Conservation (phyloP, 2,888 invertebrate species). For the Bembecia ichneumoniformis region DNA sequence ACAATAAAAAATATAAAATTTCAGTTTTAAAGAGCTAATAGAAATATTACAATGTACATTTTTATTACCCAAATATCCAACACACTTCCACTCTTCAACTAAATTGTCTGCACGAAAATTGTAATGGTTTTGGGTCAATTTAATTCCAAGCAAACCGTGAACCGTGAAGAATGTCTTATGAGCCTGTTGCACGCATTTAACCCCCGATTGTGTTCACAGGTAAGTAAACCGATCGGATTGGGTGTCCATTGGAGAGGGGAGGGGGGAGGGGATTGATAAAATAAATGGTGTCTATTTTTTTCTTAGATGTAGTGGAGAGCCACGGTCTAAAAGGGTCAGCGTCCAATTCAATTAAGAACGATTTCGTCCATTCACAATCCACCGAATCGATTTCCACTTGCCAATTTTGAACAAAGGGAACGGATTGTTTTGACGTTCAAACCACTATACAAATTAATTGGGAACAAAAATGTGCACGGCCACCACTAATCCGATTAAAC, state of each 20-base stretch:
- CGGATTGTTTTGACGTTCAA: slow-evolving; percentile 10
- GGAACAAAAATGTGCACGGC: slow-evolving; percentile 7
- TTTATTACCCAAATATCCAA: too few relatives aligned
- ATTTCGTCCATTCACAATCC: slow-evolving; percentile 18
- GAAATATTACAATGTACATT: too few relatives aligned
- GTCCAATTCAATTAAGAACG: slow-evolving; percentile 30
- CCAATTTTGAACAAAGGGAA: slow-evolving; percentile 13
- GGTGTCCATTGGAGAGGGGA: neutral
- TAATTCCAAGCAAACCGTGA: slow-evolving; percentile 17
- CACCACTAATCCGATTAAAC: slow-evolving; percentile 10
- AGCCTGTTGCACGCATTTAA: slow-evolving; percentile 19
- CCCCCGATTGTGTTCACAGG: slow-evolving; percentile 9
- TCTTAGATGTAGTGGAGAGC: slow-evolving; percentile 6
- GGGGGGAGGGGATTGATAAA: slow-evolving; percentile 9
- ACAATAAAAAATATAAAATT: too few relatives aligned
- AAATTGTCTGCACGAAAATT: too few relatives aligned
- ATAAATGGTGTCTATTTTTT: slow-evolving; percentile 10
- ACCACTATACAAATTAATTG: slow-evolving; percentile 7
- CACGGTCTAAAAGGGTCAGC: slow-evolving; percentile 16
- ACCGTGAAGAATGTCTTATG: slow-evolving; percentile 16
- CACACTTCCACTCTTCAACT: too few relatives aligned
- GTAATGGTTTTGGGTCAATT: slow-evolving; percentile 19
- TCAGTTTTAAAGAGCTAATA: too few relatives aligned
- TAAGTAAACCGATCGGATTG: slow-evolving; percentile 8
- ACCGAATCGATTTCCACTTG: slow-evolving; percentile 17